Evolutionary conservation across 2,797 vertebrate genomes (phyloP), one percentile per base, ranked within the genome.

Genomic region (Megaceryle alcyon): DNA sequence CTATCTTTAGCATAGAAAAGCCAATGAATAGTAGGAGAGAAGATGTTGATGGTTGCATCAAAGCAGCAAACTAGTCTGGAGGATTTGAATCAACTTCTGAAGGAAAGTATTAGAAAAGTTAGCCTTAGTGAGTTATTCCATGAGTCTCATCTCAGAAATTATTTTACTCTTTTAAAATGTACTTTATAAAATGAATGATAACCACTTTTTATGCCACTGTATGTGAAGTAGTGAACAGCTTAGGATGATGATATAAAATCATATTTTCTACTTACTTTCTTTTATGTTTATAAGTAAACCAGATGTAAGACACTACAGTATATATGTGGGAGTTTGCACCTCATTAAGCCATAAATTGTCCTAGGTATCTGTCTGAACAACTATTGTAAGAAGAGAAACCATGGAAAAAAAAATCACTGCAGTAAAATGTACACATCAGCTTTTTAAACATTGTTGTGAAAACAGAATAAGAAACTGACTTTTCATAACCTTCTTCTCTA

Each of bases 331-430:
- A 92, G 43, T 82, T 49, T 83, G 70, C 3, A 3, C 66, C 54
- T 90, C 69, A 84, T 91, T 92, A 83, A 92, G 35, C 35, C 28
- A 81, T 88, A 88, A 91, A 94, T 66, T 84, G 72, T 72, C 39
- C 28, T 79, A 70, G 35, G 28, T 75, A 60, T 83, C 49, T 88
- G 22, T 83, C 76, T 94, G 43, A 17, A 92, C 88, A 92, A 18
- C 31, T 89, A 56, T 48, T 79, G 46, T 37, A 66, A 72, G 86
- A 93, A 64, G 19, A 78, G 44, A 77, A 88, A 83, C 14, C 6
- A 5, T 37, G 3, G 18, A 25, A 9, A 7, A 23, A 63, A 44
- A 69, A 39, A 46, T 31, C n/a, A 79, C 39, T 72, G 31, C 39
- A 72, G 4, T 72, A 75, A 89, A 89, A 86, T 29, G 12, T 79